Percentiles rank a stretch among this genome's conserved stretches.
phyloP scores from a whole-genome alignment of 1,140 invertebrate species.

The Portunus trituberculatus region DNA sequence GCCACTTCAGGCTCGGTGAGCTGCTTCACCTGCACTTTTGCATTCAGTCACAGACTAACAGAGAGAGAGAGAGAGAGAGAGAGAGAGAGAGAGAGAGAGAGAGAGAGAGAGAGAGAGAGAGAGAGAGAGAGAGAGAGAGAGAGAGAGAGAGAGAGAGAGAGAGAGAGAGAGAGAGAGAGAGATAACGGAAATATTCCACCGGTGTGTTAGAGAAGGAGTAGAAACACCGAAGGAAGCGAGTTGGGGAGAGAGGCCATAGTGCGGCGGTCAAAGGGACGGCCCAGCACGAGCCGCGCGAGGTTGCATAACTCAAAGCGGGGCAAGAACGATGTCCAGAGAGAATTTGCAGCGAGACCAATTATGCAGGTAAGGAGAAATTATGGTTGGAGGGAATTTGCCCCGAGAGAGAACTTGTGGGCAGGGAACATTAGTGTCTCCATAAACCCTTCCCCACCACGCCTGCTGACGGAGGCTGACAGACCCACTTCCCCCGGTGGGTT shows the following conservation, averaged over 20 bases:
- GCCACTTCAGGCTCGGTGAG: too few species aligned
- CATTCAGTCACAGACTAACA: too few species aligned
- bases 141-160: too few species aligned
- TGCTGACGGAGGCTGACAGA: not conserved
- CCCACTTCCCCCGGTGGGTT: not conserved
- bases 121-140: too few species aligned
- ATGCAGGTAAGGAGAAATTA: not conserved
- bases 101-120: too few species aligned
- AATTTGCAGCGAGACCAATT: not conserved
- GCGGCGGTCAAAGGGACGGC: not conserved
- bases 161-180: too few species aligned
- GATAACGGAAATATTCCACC: too few species aligned
- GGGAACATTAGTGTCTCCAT: conserved; percentile 4
- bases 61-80: too few species aligned
- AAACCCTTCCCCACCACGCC: not conserved
- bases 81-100: too few species aligned
- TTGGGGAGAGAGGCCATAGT: not conserved
- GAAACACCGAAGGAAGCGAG: not conserved
- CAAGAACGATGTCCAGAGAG: not conserved
- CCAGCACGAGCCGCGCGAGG: not conserved
- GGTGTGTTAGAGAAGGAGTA: not conserved
- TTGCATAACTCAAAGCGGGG: not conserved
- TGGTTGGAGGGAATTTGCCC: not conserved
- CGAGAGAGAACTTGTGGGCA: not conserved
- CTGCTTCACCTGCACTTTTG: too few species aligned